Percentiles rank a stretch among this genome's conserved stretches.
Conservation (phyloP, 2,888 invertebrate species). For the Amiota minor region DNA sequence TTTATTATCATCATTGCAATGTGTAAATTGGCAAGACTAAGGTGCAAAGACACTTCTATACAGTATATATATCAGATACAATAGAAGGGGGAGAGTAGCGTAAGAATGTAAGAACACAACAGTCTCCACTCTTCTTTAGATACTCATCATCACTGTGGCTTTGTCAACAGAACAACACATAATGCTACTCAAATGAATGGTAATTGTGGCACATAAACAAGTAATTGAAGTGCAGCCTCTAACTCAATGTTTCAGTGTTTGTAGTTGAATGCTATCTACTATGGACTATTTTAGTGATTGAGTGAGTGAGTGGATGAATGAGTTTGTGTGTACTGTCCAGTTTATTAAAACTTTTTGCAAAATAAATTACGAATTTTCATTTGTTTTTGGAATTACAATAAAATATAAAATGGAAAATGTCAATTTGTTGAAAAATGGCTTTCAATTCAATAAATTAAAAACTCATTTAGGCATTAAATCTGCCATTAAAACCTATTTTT, state of each 20-base stretch:
- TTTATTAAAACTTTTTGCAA: slow-evolving; percentile 15
- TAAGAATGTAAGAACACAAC: too few relatives aligned
- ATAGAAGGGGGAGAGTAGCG: background rate
- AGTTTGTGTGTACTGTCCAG: slow-evolving; percentile 8
- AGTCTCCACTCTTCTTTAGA: too few relatives aligned
- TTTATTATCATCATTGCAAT: slow-evolving; percentile 66
- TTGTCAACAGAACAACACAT: slow-evolving; percentile 57
- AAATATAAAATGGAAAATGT: background rate
- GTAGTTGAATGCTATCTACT: background rate
- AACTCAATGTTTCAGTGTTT: slow-evolving; percentile 32
- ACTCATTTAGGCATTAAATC: background rate
- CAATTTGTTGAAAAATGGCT: background rate
- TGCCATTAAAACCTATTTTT: background rate
- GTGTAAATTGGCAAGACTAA: slow-evolving; percentile 65
- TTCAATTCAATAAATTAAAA: background rate
- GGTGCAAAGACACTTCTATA: slow-evolving; percentile 52
- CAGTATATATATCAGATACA: background rate
- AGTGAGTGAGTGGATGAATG: background rate
- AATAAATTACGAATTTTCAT: background rate
- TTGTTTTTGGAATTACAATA: too few relatives aligned
- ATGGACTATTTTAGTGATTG: too few relatives aligned
- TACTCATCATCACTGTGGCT: too few relatives aligned
- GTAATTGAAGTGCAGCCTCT: slow-evolving; percentile 61
- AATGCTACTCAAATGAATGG: slow-evolving; percentile 64
- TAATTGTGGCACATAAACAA: slow-evolving; percentile 64